Conservation (phyloP, 1,140 invertebrate genomes). For the Bombus terrestris region DNA sequence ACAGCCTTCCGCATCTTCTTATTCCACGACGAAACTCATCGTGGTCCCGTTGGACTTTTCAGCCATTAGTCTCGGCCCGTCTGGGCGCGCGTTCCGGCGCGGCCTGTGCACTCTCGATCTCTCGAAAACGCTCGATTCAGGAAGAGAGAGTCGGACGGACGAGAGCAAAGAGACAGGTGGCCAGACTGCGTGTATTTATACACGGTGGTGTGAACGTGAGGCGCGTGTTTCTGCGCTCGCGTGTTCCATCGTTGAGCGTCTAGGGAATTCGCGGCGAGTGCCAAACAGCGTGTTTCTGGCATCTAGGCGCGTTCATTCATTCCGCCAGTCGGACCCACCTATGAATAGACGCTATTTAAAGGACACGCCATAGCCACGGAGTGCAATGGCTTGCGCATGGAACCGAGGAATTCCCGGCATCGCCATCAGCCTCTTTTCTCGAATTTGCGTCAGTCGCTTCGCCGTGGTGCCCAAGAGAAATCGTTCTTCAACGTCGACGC, state of each 20-base stretch:
- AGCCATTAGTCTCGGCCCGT: conserved; percentile 61
- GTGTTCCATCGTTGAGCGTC: conserved; percentile 39
- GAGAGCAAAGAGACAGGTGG: conserved; percentile 78
- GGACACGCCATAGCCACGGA: conserved; percentile 60
- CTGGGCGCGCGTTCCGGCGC: conserved; percentile 29
- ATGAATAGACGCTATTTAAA: conserved; percentile 80
- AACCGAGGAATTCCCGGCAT: conserved; percentile 15
- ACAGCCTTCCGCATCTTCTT: background rate
- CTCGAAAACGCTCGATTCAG: conserved; percentile 61
- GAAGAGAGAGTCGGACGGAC: conserved; percentile 58
- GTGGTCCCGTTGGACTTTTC: conserved; percentile 56
- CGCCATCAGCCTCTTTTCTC: background rate
- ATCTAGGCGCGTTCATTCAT: conserved; percentile 72
- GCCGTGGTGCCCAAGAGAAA: background rate
- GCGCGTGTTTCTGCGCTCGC: conserved; percentile 12
- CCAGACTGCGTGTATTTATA: conserved; percentile 73
- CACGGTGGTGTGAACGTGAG: conserved; percentile 37
- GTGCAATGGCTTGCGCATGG: conserved; percentile 64
- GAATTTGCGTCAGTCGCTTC: background rate
- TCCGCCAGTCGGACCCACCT: conserved; percentile 68
- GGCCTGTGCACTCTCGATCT: conserved; percentile 28
- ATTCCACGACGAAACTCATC: conserved; percentile 38
- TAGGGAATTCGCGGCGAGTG: conserved; percentile 72
- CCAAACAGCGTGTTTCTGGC: conserved; percentile 63
- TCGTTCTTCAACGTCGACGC: background rate